Percentiles rank a stretch among this genome's conserved stretches.
Conservation (phyloP, 1,140 invertebrate species). For the Ceratoteleas bidentatus region DNA sequence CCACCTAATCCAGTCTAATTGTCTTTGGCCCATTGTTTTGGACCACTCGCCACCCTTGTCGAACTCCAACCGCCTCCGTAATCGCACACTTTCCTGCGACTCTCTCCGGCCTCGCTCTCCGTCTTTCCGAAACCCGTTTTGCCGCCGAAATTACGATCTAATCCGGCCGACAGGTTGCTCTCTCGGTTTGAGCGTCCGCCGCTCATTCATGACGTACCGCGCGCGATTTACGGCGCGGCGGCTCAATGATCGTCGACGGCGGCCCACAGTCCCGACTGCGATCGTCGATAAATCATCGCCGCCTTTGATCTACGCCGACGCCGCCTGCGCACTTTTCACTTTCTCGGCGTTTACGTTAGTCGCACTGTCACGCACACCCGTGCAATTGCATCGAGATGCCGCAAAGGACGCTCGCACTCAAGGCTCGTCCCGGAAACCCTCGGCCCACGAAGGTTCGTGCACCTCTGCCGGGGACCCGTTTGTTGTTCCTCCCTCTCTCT, state of each 20-base stretch:
- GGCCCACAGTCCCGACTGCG: conserved; percentile 17
- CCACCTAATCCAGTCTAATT: no score
- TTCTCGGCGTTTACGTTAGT: conserved; percentile 40
- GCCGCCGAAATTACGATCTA: no score
- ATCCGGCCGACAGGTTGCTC: background rate
- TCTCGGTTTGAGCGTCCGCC: background rate
- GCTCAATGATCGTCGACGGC: conserved; percentile 35
- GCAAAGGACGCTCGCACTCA: conserved; percentile 28
- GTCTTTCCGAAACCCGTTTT: background rate
- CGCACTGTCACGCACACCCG: conserved; percentile 48
- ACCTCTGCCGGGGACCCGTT: conserved; percentile 63
- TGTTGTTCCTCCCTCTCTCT: conserved; percentile 64
- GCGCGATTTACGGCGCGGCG: conserved; percentile 22
- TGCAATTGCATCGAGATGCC: conserved; percentile 54
- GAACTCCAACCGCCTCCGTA: no score
- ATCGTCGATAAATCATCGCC: conserved; percentile 50
- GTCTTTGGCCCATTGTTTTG: no score
- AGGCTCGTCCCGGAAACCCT: conserved; percentile 58
- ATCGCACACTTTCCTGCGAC: no score
- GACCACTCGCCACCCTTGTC: no score
- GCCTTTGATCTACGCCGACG: conserved; percentile 51
- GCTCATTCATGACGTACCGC: conserved; percentile 22
- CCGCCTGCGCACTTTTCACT: conserved; percentile 49
- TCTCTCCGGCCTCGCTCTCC: no score
- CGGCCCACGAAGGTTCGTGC: conserved; percentile 62